Evolutionary conservation across 2,888 invertebrate species (phyloP).

Genomic region (Erebia ligea): DNA sequence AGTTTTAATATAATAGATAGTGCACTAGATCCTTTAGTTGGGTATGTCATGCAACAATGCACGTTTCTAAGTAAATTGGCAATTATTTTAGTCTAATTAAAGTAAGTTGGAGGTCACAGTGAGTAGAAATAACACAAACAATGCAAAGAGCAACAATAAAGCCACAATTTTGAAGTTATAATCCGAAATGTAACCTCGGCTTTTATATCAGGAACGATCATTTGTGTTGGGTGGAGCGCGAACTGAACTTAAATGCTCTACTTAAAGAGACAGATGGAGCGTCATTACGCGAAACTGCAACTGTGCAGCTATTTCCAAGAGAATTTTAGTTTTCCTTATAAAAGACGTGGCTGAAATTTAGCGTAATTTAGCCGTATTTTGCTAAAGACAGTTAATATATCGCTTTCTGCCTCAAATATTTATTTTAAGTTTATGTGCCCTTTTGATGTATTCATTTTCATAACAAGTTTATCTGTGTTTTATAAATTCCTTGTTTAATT

Average conservation of each 20-base stretch:
- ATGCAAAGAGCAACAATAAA: conserved; percentile 20
- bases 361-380: conserved; percentile 12
- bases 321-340: conserved; percentile 25
- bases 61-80: no score
- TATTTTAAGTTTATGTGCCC: neutral
- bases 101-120: neutral
- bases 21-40: no score
- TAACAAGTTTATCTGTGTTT: no score
- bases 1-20: no score
- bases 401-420: neutral
- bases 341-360: conserved; percentile 17
- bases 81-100: neutral
- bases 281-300: conserved; percentile 36
- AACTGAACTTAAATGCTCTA: conserved; percentile 40
- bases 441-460: neutral
- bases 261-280: conserved; percentile 39
- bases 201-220: conserved; percentile 40
- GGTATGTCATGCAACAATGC: no score
- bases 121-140: neutral
- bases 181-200: conserved; percentile 37
- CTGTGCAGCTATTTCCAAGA: conserved; percentile 33
- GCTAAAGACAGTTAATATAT: conserved; percentile 4
- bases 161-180: conserved; percentile 30
- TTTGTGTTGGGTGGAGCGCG: conserved; percentile 38
- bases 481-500: neutral